These are phyloP conservation scores for Melopsittacus undulatus DNA, from an alignment of 2,797 vertebrate genomes.

Conservation along the genomic window DNA sequence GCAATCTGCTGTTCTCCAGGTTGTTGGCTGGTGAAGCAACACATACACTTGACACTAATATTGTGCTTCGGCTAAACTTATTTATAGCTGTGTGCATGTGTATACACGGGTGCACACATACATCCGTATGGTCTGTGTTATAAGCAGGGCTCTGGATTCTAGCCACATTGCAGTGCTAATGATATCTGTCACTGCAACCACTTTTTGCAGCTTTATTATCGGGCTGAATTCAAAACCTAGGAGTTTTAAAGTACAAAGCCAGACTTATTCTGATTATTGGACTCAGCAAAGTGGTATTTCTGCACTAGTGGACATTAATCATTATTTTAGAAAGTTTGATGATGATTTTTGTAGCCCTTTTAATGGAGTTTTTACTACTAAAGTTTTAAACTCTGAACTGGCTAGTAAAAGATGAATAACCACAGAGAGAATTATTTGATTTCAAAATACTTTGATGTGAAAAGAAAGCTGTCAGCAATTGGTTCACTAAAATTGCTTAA, in stretches of 20 bases:
- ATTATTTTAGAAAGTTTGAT: not conserved
- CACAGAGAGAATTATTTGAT: not conserved
- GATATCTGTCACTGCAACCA: slow-evolving; percentile 19
- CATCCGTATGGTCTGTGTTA: not conserved
- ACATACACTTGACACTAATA: not conserved
- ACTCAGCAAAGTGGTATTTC: not conserved
- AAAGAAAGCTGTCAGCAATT: not conserved
- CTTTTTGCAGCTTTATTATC: not conserved
- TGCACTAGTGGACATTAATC: not conserved
- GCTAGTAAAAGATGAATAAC: not conserved
- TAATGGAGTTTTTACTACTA: not conserved
- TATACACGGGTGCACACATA: fast-evolving
- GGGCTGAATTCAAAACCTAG: not conserved
- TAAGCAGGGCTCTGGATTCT: not conserved
- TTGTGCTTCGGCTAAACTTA: not conserved
- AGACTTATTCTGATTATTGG: not conserved
- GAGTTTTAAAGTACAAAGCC: not conserved
- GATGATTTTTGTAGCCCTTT: not conserved
- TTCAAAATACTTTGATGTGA: not conserved
- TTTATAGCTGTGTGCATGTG: slow-evolving; percentile 1
- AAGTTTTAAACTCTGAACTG: not conserved
- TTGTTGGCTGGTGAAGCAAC: not conserved
- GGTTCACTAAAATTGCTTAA: not conserved
- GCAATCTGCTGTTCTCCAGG: not conserved
- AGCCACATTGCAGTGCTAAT: slow-evolving; percentile 5